Base-by-base conservation (phyloP, 2,888 invertebrate species). In the Agrilus mali region DNA sequence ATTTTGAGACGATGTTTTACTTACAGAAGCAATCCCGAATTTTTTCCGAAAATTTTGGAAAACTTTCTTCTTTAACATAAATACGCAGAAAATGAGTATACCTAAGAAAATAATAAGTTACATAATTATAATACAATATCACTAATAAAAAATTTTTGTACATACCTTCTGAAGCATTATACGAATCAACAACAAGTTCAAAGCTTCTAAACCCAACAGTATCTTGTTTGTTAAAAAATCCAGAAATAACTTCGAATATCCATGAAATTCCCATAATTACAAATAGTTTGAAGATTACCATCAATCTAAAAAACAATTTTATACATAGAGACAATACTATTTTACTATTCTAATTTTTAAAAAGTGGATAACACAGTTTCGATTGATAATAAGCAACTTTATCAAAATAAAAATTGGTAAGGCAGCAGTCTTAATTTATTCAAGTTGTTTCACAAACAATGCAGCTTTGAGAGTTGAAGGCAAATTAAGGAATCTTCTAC, bases 201-300 rank as follows among this genome's bases (percentile, higher is more conserved):
- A 63, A 47, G 20, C 54, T 40, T 51, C 53, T 61, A 49, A 72
- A 68, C 6, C 17, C 17, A 61, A 58, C 61, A 64, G 69, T 72
- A 53, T 71, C 64, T 65, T 68, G 64, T 43, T 61, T 60, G 45
- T 75, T 72, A 53, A 74, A 64, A 20, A 78, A 50, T 1, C 75
- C 74, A 4, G 82, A 78, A 10, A 78, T 56, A 5, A 81, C 65
- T 61, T 85, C 85, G 37, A 80, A 70, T 3, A 77, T 65, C 81
- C 85, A 86, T 0, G 80, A 77, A 0, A 84, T 75, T 1, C 86
- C 86, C 86, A 86, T 86, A 37, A 86, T 82, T 47, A 85, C 68
- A 67, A 84, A 85, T 1, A 86, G 65, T 58, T 86, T 86, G 1
- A 79, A 70, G 45, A 82, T 82, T 68, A 86, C 73, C 27, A 75